Conservation (phyloP, 1,140 invertebrate genomes). For the Ericerus pela region DNA sequence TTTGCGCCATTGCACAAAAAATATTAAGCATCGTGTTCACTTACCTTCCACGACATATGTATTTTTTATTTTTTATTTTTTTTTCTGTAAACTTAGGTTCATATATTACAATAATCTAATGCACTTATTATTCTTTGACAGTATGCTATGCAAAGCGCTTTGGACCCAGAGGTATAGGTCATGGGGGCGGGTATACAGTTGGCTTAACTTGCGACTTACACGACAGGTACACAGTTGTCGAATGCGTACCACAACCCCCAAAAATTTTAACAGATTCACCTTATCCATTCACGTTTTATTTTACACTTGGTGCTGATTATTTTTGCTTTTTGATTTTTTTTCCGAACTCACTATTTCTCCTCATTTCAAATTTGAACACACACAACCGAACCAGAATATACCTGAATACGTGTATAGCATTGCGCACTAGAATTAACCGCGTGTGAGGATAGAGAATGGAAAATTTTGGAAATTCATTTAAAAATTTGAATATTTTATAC, state of each 20-base stretch:
- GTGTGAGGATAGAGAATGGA: too few relatives aligned
- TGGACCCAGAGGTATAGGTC: constrained; percentile 79
- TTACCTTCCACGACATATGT: not conserved
- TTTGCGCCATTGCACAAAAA: constrained; percentile 31
- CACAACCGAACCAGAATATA: too few relatives aligned
- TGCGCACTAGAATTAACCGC: too few relatives aligned
- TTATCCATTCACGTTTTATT: too few relatives aligned
- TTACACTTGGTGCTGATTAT: too few relatives aligned
- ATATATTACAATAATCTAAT: not conserved
- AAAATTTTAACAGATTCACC: not conserved
- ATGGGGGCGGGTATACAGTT: constrained; percentile 58
- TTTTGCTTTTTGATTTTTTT: not conserved
- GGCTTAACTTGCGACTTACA: constrained; percentile 44
- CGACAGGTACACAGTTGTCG: constrained; percentile 14
- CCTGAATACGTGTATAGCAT: too few relatives aligned
- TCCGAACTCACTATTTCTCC: too few relatives aligned
- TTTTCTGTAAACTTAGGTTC: not conserved
- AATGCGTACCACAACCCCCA: too few relatives aligned
- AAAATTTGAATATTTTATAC: too few relatives aligned
- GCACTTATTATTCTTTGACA: constrained; percentile 27
- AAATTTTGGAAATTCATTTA: too few relatives aligned
- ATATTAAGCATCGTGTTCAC: too few relatives aligned
- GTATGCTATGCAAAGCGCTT: constrained; percentile 65
- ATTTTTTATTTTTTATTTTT: not conserved
- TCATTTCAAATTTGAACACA: too few relatives aligned